A percentile compares a stretch with the other conserved stretches of the same genome.
These are phyloP conservation scores for Emberiza fucata DNA, from an alignment of 2,113 vertebrate genomes.

Conservation along the genomic window DNA sequence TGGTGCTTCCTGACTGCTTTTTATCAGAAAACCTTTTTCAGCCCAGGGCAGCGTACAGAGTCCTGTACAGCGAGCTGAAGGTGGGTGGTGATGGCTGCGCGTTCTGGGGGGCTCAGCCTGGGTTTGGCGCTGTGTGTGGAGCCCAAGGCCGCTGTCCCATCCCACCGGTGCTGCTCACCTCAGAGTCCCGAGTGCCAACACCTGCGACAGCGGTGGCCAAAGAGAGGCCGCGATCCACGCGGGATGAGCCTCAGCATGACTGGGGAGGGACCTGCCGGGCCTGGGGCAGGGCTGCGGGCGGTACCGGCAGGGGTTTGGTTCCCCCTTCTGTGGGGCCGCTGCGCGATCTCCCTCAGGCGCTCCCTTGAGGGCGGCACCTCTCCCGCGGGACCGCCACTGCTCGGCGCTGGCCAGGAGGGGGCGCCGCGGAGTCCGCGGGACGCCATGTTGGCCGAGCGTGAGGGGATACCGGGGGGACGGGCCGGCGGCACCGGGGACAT, in stretches of 20 bases:
- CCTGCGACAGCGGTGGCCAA: neutral
- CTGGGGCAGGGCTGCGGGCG: neutral
- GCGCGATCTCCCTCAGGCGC: accelerated
- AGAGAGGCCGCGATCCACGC: accelerated
- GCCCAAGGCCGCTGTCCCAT: neutral
- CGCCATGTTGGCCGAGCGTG: neutral
- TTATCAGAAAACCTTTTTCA: neutral
- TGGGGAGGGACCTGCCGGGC: neutral
- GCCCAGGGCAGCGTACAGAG: accelerated
- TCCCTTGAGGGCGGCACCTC: neutral
- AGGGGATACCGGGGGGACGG: accelerated
- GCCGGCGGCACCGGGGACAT: accelerated
- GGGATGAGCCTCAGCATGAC: neutral
- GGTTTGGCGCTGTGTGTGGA: neutral
- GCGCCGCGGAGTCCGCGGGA: neutral
- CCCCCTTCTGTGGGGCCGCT: accelerated
- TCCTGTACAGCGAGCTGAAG: accelerated
- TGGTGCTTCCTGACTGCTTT: neutral
- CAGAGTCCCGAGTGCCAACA: accelerated
- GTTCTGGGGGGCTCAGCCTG: neutral
- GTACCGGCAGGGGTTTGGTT: accelerated
- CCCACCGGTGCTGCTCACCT: neutral
- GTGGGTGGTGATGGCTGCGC: neutral
- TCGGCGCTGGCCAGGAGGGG: neutral
- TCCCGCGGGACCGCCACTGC: neutral